These are phyloP conservation scores for Leontopithecus rosalia DNA, from an alignment of 2,797 vertebrate genomes.

Conservation along the genomic window DNA sequence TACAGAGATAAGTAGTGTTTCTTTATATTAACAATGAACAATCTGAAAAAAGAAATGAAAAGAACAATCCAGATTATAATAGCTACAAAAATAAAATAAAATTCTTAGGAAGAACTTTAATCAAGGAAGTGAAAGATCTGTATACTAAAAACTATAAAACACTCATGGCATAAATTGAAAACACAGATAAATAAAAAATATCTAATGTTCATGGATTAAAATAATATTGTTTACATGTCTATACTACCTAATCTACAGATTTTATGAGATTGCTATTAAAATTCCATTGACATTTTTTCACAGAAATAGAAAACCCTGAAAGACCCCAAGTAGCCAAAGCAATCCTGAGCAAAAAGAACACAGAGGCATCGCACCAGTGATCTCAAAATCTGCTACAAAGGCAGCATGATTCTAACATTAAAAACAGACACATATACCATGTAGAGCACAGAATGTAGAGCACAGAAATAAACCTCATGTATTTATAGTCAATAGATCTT, in stretches of 20 bases:
- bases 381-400: neutral
- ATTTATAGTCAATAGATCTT: neutral
- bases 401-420: neutral
- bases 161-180: neutral
- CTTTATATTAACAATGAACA: neutral
- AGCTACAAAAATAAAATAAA: neutral
- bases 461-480: neutral
- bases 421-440: neutral
- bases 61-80: neutral
- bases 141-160: neutral
- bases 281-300: neutral
- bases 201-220: neutral
- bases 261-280: neutral
- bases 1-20: neutral
- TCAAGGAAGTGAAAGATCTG: neutral
- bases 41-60: neutral
- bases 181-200: neutral
- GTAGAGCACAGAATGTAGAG: neutral
- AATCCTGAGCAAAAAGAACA: neutral
- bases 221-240: neutral
- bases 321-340: neutral
- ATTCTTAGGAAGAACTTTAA: neutral
- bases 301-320: neutral
- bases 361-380: neutral
- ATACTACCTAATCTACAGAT: neutral